A percentile compares a stretch with the other conserved stretches of the same genome.
These are phyloP conservation scores for Noctua comes DNA, from an alignment of 2,888 invertebrate species.

Conservation along the genomic window DNA sequence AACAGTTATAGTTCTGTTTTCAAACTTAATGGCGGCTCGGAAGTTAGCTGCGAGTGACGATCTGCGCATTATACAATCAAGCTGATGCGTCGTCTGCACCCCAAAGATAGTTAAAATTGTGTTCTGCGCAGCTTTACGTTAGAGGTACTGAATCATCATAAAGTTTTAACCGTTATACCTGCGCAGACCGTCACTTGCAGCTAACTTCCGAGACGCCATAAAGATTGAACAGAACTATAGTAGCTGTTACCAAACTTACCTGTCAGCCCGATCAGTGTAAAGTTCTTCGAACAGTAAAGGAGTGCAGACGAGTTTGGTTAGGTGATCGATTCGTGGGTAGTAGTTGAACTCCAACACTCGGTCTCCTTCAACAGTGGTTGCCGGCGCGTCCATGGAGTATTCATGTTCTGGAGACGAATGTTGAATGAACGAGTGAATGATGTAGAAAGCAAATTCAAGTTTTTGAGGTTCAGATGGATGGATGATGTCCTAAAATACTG, in stretches of 20 bases:
- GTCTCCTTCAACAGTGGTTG: constrained; percentile 78
- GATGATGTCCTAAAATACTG: neutral
- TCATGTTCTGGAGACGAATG: constrained; percentile 76
- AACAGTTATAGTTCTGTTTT: no score
- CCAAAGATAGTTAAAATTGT: no score
- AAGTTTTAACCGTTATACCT: no score
- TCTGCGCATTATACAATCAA: no score
- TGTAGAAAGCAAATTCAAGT: neutral
- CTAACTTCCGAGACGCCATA: no score
- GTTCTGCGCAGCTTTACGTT: no score
- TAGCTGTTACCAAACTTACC: constrained; percentile 68
- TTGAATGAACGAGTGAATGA: neutral
- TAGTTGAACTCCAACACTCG: constrained; percentile 85
- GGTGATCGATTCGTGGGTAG: constrained; percentile 93
- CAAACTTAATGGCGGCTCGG: no score
- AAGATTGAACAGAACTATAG: no score
- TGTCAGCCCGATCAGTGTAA: constrained; percentile 91
- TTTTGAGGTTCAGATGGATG: neutral
- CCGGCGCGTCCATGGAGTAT: constrained; percentile 80
- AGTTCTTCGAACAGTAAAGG: constrained; percentile 89
- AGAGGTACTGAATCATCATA: no score
- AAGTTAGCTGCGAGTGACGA: no score
- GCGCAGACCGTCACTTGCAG: no score
- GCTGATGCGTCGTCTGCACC: no score
- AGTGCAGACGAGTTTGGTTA: constrained; percentile 90